Percentiles rank a stretch among this genome's conserved stretches.
phyloP scores from a whole-genome alignment of 2,113 vertebrate species.

The Brachionichthys hirsutus region DNA sequence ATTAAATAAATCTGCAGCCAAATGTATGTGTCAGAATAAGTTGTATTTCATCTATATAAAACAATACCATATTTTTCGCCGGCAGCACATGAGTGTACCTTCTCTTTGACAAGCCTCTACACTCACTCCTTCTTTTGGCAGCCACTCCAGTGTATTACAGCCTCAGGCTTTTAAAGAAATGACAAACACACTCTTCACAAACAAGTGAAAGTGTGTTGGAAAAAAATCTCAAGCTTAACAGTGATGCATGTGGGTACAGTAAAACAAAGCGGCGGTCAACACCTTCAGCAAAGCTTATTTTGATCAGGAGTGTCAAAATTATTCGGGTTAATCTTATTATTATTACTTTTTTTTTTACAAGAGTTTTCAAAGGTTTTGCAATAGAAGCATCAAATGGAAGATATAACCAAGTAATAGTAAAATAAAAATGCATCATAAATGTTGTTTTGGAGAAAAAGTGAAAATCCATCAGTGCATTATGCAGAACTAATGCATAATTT shows the following conservation, averaged over 20 bases:
- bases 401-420: constrained; percentile 16
- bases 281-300: constrained; percentile 18
- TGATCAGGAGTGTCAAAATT: background rate
- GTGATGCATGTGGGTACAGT: constrained; percentile 33
- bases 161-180: constrained; percentile 62
- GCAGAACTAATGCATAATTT: constrained; percentile 76
- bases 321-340: no score
- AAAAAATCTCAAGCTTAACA: constrained; percentile 58
- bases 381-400: constrained; percentile 9
- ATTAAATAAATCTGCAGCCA: background rate
- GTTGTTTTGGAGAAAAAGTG: constrained; percentile 60
- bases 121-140: constrained; percentile 34
- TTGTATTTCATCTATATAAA: constrained; percentile 32
- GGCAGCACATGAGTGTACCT: constrained; percentile 34
- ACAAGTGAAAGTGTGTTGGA: constrained; percentile 48
- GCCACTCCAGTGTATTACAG: constrained; percentile 36
- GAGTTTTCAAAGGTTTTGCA: constrained; percentile 6
- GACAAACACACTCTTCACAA: constrained; percentile 56
- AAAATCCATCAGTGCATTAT: constrained; percentile 70
- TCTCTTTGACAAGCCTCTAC: constrained; percentile 22
- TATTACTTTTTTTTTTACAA: constrained; percentile 5
- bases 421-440: constrained; percentile 51
- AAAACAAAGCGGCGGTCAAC: constrained; percentile 28
- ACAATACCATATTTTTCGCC: constrained; percentile 24
- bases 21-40: constrained; percentile 9